A percentile compares a stretch with the other conserved stretches of the same genome.
These are phyloP conservation scores for Endotricha flammealis DNA, from an alignment of 2,888 invertebrate genomes.

Conservation along the genomic window DNA sequence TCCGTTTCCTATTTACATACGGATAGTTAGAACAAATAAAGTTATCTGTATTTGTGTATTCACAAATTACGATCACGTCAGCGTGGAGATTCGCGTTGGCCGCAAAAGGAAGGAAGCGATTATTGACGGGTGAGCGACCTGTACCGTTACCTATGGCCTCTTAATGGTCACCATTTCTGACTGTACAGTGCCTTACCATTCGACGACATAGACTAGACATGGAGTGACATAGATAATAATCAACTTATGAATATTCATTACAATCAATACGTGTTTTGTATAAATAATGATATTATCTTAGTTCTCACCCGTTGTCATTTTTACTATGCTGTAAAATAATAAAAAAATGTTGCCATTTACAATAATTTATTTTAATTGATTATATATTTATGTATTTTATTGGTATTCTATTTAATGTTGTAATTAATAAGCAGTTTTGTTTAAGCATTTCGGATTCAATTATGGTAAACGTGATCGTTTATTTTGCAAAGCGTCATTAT, in stretches of 20 bases:
- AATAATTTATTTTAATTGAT: constrained; percentile 7
- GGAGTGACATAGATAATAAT: constrained; percentile 47
- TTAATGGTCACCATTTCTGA: constrained; percentile 48
- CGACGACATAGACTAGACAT: constrained; percentile 31
- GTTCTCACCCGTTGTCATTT: no score
- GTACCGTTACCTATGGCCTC: constrained; percentile 57
- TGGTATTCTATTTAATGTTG: neutral
- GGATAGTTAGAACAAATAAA: no score
- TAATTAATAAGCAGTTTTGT: constrained; percentile 3
- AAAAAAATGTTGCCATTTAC: neutral
- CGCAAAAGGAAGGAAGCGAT: constrained; percentile 71
- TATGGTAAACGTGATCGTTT: neutral
- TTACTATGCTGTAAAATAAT: neutral
- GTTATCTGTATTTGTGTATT: constrained; percentile 24
- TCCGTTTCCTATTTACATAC: no score
- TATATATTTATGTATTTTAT: constrained; percentile 4
- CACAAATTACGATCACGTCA: constrained; percentile 59
- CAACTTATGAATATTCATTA: constrained; percentile 55
- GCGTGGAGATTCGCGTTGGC: constrained; percentile 51
- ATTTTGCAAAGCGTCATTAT: no score
- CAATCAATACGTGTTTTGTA: constrained; percentile 33
- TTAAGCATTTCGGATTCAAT: neutral
- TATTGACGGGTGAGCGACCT: constrained; percentile 67
- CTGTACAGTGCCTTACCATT: constrained; percentile 30
- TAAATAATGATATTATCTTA: constrained; percentile 5